Base-by-base conservation (phyloP, 2,888 invertebrate genomes). In the Serrognathus titanus region DNA sequence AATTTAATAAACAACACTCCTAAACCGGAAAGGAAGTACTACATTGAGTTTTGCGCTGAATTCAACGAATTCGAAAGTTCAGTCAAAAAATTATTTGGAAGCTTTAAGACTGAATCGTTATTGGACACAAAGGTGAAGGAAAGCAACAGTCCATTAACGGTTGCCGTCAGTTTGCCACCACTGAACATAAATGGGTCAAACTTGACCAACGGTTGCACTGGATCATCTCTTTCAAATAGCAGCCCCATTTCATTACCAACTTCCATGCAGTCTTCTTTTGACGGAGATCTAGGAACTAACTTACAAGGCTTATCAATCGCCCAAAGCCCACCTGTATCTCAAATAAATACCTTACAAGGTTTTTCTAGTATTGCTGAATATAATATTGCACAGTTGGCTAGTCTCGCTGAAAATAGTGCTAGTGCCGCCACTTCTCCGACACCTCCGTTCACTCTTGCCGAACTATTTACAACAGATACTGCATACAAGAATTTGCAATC, bases 401-500 rank as follows among this genome's bases (percentile, higher is more conserved):
- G 88, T 69, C 82, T 93, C 65, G 91, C 90, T 1, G 91, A 90
- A 73, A 88, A 85, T n/a, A 69, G 68, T 35, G 70, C 71, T 36
- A 76, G 74, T 60, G 68, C 73, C 49, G 71, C 75, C 39, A 71
- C 75, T 10, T 75, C 77, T 9, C 75, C 78, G 2, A 85, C 86
- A 59, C 82, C 81, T 60, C 61, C 61, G 24, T 90, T 92, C 66
- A 89, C 86, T 55, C 78, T 92, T 63, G 88, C 89, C 6, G 92
- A 93, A 74, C 79, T 92, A 55, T 82, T 92, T 55, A 85, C 86
- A 57, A 90, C 89, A 12, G 88, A 88, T 69, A 88, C 90, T 69
- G 92, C 93, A 9, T 87, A 92, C 68, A 92, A 91, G 77, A 95
- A 94, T 79, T 81, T 95, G 63, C 92, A 94, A 73, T 93, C 92